Percentiles rank a stretch among this genome's conserved stretches.
phyloP scores from a whole-genome alignment of 1,140 invertebrate species.

The Steinernema khuongi region DNA sequence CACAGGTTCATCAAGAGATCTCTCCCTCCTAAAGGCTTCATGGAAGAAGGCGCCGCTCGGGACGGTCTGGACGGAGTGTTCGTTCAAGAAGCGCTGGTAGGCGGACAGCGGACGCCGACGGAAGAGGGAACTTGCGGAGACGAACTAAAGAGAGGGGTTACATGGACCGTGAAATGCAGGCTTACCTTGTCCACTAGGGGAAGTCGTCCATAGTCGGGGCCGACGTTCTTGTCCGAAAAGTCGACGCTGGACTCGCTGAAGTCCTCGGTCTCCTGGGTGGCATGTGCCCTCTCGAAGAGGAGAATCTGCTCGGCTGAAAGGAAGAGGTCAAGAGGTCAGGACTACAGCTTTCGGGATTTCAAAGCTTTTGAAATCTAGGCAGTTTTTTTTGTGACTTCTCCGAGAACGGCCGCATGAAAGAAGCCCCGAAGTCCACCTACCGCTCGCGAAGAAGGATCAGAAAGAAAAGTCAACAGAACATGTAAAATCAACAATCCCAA shows the following conservation, averaged over 20 bases:
- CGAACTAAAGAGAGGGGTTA: background rate
- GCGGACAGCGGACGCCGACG: background rate
- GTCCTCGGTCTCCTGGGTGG: background rate
- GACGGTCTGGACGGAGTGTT: background rate
- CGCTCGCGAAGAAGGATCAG: too few species aligned
- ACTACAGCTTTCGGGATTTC: too few species aligned
- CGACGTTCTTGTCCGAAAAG: background rate
- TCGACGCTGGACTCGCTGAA: background rate
- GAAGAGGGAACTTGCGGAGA: background rate
- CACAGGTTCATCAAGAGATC: too few species aligned
- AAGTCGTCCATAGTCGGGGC: background rate
- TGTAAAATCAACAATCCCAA: too few species aligned
- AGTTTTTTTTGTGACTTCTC: too few species aligned
- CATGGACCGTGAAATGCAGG: background rate
- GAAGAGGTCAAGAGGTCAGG: too few species aligned
- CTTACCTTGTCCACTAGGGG: background rate
- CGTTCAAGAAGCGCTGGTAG: background rate
- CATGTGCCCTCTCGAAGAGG: conserved; percentile 2
- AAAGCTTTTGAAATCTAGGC: too few species aligned
- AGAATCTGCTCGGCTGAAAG: background rate
- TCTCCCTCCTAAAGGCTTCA: too few species aligned
- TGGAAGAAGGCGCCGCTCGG: background rate
- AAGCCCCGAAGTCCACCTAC: too few species aligned
- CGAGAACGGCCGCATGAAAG: too few species aligned
- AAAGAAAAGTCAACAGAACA: too few species aligned